Percentiles rank a stretch among this genome's conserved stretches.
Evolutionary conservation across 2,113 vertebrate genomes (phyloP).

Genomic region (Pituophis catenifer): DNA sequence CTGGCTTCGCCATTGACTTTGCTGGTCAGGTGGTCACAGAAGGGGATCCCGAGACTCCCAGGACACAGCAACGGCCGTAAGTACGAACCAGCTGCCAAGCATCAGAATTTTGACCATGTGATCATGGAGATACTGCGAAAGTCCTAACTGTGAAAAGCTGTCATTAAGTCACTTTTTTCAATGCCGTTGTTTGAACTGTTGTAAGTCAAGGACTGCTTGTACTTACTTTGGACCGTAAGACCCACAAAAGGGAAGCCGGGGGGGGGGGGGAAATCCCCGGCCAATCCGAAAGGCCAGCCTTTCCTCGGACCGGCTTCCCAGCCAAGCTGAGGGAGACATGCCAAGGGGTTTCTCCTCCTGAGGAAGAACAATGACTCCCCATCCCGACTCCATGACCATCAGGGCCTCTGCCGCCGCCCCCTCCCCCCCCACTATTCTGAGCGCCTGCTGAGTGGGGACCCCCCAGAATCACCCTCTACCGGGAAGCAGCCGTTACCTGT

Average conservation of each 20-base stretch:
- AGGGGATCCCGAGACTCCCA: too few species aligned
- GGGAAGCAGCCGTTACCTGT: constrained; percentile 60
- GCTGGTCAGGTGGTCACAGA: too few species aligned
- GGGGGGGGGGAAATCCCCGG: background rate
- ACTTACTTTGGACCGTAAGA: too few species aligned
- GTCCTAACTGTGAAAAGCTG: too few species aligned
- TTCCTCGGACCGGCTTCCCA: background rate
- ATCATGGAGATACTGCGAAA: too few species aligned
- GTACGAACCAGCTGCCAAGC: background rate
- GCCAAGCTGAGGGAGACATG: background rate
- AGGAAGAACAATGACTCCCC: too few species aligned
- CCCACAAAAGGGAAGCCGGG: background rate
- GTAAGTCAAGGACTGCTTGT: background rate
- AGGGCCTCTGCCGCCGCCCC: too few species aligned
- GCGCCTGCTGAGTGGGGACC: too few species aligned
- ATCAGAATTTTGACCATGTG: too few species aligned
- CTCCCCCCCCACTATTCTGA: background rate
- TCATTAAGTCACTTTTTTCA: background rate
- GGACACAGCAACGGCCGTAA: background rate
- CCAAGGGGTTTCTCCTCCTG: too few species aligned
- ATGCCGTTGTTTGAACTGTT: background rate
- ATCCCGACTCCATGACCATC: too few species aligned
- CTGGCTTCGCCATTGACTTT: too few species aligned
- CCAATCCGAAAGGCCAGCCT: background rate
- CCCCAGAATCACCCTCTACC: background rate